Evolutionary conservation across 1,140 invertebrate genomes (phyloP).

Genomic region (Temnothorax nylanderi): DNA sequence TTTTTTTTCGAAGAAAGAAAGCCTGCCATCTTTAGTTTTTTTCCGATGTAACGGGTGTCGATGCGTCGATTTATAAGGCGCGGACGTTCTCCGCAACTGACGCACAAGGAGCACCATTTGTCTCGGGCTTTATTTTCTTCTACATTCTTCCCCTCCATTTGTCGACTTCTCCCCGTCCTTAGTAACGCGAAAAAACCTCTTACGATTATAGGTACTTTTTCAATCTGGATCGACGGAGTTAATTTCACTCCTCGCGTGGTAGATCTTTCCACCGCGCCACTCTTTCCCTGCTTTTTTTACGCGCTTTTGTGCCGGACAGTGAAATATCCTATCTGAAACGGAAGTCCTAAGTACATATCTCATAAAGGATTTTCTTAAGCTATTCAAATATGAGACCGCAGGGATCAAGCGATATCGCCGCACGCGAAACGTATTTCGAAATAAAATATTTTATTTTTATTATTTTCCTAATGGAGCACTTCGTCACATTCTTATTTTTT

Average conservation of each 20-base stretch:
- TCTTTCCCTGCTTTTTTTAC: conserved; percentile 10
- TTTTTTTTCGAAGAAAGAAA: conserved; percentile 15
- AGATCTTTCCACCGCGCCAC: conserved; percentile 43
- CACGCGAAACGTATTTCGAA: conserved; percentile 13
- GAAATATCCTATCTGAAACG: conserved; percentile 38
- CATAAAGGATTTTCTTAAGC: conserved; percentile 45
- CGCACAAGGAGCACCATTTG: conserved; percentile 68
- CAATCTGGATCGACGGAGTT: conserved; percentile 47
- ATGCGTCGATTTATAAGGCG: conserved; percentile 67
- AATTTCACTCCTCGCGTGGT: conserved; percentile 56
- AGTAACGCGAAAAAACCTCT: conserved; percentile 56
- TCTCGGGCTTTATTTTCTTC: conserved; percentile 67
- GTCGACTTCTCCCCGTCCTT: conserved; percentile 16
- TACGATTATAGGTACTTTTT: conserved; percentile 67
- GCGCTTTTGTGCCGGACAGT: conserved; percentile 44
- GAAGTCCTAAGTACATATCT: conserved; percentile 30
- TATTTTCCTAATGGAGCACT: neutral
- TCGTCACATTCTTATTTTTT: neutral
- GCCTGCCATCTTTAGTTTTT: conserved; percentile 34
- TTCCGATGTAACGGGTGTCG: conserved; percentile 56
- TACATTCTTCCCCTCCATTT: conserved; percentile 47
- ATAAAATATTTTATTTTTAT: conserved; percentile 21
- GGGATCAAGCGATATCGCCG: conserved; percentile 16
- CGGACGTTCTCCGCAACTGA: conserved; percentile 68
- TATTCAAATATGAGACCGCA: conserved; percentile 21